phyloP scores from a whole-genome alignment of 2,113 vertebrate genomes.

The Tricholaema leucomelas region DNA sequence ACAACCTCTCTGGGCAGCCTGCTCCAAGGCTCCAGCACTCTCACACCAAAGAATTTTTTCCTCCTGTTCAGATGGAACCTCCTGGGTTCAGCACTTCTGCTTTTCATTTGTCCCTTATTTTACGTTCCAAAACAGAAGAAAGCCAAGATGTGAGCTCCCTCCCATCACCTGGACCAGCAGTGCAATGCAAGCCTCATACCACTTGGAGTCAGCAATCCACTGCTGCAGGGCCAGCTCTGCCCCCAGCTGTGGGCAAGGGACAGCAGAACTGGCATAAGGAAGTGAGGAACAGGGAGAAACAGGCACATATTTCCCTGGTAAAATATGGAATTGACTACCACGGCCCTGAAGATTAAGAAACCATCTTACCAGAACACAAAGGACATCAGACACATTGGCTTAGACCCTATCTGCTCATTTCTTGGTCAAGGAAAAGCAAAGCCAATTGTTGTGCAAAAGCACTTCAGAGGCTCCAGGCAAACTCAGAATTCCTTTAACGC shows the following conservation, averaged over 20 bases:
- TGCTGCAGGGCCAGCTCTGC: not conserved
- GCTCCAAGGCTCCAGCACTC: not conserved
- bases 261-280: not conserved
- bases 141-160: not conserved
- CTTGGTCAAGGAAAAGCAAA: not conserved
- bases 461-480: not conserved
- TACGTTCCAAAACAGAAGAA: not conserved
- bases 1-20: not conserved
- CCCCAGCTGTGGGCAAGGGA: not conserved
- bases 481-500: not conserved
- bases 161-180: not conserved
- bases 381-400: fast-evolving
- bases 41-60: not conserved
- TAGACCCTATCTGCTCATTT: not conserved
- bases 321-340: not conserved
- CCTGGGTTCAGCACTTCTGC: not conserved
- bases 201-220: constrained; percentile 31
- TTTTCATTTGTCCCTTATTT: no score
- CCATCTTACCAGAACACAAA: not conserved
- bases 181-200: not conserved
- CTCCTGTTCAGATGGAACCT: not conserved
- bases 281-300: not conserved
- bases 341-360: not conserved
- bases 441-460: not conserved
- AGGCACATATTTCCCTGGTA: no score